These are phyloP conservation scores for Latrodectus hesperus DNA, from an alignment of 2,888 invertebrate species.

Conservation along the genomic window DNA sequence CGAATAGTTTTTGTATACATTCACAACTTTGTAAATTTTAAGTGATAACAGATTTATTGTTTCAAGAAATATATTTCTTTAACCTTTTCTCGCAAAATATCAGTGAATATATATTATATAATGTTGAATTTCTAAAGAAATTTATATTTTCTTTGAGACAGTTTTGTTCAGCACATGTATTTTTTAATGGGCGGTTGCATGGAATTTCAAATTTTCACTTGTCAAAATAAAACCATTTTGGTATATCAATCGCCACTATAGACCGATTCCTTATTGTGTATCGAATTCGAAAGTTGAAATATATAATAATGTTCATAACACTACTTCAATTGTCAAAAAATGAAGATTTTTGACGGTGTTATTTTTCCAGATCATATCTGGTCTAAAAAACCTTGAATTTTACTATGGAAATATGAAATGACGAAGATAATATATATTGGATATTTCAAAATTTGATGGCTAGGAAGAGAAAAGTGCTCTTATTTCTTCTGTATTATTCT, in stretches of 20 bases:
- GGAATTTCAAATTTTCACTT: no score
- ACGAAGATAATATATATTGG: constrained; percentile 21
- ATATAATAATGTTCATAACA: background rate
- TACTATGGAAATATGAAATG: constrained; percentile 1
- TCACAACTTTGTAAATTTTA: no score
- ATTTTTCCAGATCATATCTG: background rate
- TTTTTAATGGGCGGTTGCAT: no score
- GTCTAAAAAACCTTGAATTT: background rate
- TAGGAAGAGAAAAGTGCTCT: background rate
- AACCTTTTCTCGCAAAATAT: no score
- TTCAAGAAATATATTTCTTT: no score
- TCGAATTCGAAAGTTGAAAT: background rate
- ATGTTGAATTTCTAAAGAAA: no score
- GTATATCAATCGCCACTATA: background rate
- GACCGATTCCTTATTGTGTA: background rate
- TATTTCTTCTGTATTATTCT: constrained; percentile 17
- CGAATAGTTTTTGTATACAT: no score
- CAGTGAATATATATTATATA: no score
- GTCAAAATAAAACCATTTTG: no score
- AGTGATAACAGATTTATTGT: no score
- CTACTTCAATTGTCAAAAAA: background rate
- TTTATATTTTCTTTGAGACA: no score
- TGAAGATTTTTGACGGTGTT: background rate
- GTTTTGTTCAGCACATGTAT: no score
- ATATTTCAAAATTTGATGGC: constrained; percentile 17